These are phyloP conservation scores for Aurelia aurita DNA, from an alignment of 30 jellyfish, hydroid and myxozoan species.

Conservation along the genomic window DNA sequence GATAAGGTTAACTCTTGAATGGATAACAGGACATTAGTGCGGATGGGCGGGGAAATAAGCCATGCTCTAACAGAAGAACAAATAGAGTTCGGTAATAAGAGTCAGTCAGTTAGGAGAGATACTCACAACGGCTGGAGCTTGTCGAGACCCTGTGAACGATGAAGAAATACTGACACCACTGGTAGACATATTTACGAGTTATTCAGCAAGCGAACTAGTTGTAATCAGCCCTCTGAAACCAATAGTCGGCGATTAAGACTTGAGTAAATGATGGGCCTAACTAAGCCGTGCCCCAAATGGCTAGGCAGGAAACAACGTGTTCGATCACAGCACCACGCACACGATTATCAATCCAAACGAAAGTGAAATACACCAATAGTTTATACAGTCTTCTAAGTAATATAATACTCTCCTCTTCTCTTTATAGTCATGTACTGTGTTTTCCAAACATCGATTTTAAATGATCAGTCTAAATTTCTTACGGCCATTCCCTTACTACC, in stretches of 20 bases:
- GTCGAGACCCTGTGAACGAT: conserved; percentile 64
- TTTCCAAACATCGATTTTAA: not conserved
- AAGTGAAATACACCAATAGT: too few species aligned
- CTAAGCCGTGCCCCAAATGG: conserved; percentile 35
- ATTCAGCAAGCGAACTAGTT: not conserved
- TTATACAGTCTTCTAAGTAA: too few species aligned
- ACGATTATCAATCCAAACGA: too few species aligned
- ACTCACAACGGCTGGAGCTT: conserved; percentile 78
- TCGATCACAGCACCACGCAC: not conserved
- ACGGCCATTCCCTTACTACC: conserved; percentile 3
- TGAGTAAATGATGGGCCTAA: conserved; percentile 28
- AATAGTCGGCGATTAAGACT: too few species aligned
- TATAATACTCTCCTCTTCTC: too few species aligned
- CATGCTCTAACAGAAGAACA: not conserved
- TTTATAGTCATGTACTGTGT: too few species aligned
- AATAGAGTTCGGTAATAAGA: not conserved
- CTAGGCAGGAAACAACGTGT: conserved; percentile 39
- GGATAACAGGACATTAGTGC: not conserved
- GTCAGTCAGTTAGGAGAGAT: conserved; percentile 17
- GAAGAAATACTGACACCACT: conserved; percentile 70
- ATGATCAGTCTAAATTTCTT: conserved; percentile 1
- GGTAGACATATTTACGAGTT: conserved; percentile 34
- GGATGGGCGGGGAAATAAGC: conserved; percentile 57
- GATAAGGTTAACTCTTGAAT: not conserved
- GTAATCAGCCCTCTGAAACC: too few species aligned